Conservation (phyloP, 1,140 invertebrate genomes). For the Zaprionus vittiger region DNA sequence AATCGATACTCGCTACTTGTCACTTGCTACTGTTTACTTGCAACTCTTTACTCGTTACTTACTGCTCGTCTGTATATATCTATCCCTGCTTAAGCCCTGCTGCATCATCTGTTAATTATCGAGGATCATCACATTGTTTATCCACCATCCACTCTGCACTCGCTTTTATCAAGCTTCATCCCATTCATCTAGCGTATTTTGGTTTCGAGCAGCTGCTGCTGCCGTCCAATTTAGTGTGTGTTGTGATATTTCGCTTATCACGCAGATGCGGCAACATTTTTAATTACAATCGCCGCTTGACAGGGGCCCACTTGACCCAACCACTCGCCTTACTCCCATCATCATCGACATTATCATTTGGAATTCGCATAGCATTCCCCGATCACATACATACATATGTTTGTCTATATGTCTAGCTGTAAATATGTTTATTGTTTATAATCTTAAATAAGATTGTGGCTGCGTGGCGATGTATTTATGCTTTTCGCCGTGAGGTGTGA, state of each 20-base stretch:
- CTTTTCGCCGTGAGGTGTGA: conserved; percentile 1
- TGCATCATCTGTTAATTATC: neutral
- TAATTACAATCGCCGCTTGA: conserved; percentile 50
- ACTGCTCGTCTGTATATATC: neutral
- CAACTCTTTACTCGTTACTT: neutral
- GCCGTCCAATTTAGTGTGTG: neutral
- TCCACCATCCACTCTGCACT: neutral
- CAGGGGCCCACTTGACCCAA: conserved; percentile 28
- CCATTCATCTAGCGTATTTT: neutral
- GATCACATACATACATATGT: conserved; percentile 17
- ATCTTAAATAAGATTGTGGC: conserved; percentile 49
- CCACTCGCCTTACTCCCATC: neutral
- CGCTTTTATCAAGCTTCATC: neutral
- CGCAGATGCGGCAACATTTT: conserved; percentile 46
- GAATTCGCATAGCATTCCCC: conserved; percentile 51
- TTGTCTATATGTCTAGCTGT: conserved; percentile 50
- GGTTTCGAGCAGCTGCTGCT: neutral
- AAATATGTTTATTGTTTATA: conserved; percentile 66
- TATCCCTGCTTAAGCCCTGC: no score
- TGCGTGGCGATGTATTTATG: conserved; percentile 16
- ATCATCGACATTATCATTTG: conserved; percentile 10
- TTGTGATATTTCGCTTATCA: conserved; percentile 15
- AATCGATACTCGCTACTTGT: neutral
- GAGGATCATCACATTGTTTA: neutral
- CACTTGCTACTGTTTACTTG: neutral